Base-by-base conservation (phyloP, 2,113 vertebrate genomes). In the Elephas maximus region DNA sequence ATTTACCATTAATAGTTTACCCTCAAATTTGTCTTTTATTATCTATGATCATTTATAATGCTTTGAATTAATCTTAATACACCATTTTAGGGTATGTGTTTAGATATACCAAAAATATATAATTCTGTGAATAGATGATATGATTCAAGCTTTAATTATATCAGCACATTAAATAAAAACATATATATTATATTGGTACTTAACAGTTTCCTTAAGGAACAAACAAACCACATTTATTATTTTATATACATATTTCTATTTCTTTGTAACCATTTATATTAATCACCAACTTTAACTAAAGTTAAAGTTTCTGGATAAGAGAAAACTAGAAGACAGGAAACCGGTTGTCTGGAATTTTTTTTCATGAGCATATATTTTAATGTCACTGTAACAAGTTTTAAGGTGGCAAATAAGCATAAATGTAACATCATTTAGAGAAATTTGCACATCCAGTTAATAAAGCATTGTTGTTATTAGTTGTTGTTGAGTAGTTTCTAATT, bases 81-180 rank as follows among this genome's bases (percentile, higher is more conserved):
- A 48, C 6, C 1, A 33, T 82, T 85, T 91, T 65, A 81, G 76
- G 76, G 30, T 51, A 4, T 91, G n/a, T 62, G 18, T 78, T 93
- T 84, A 92, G 9, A 23, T 76, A 37, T 81, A 48, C 33, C 33
- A 82, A n/a, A 88, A 88, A 45, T 63, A 48, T 5, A 12, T 45
- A 65, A 81, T 76, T 77, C 10, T 82, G 67, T 74, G 11, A 92
- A 21, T 69, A 63, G 45, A 48, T 63, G 45, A 48, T 63, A 73
- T 57, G 21, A 30, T 37, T 87, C 88, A 65, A 91, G 15, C n/a
- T 62, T 63, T 33, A 85, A 86, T 73, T 83, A 6, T 90, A 89
- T 93, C 20, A 95, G 37, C 57, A 93, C 51, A 93, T 71, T 93
- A 93, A 60, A 26, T 76, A 23, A 86, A 92, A 65, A 8, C 33